A percentile compares a stretch with the other conserved stretches of the same genome.
Conservation (phyloP, 1,140 invertebrate genomes). For the Procambarus virginalis region DNA sequence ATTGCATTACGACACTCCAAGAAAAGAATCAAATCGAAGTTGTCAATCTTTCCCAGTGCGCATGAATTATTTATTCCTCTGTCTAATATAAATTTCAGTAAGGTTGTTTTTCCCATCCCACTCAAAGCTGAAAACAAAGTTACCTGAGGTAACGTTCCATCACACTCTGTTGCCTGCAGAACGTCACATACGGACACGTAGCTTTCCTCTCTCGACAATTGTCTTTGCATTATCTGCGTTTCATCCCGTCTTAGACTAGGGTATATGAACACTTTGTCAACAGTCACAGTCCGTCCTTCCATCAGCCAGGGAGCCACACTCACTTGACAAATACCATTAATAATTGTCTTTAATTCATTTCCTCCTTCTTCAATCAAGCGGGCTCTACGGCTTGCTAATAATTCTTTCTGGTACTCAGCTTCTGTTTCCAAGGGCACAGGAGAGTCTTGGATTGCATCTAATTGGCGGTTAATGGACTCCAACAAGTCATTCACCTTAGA, state of each 20-base stretch:
- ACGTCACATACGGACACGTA: slow-evolving; percentile 27
- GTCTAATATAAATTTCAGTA: slow-evolving; percentile 32
- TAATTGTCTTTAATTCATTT: slow-evolving; percentile 1
- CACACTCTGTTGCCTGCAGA: slow-evolving; percentile 33
- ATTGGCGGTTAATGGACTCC: background rate
- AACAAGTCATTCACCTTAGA: slow-evolving; percentile 1
- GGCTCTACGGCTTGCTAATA: slow-evolving; percentile 4
- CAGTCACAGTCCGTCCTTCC: slow-evolving; percentile 18
- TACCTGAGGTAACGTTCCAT: slow-evolving; percentile 32
- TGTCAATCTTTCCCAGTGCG: slow-evolving; percentile 10
- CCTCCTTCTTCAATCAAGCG: slow-evolving; percentile 31
- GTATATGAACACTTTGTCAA: slow-evolving; percentile 14
- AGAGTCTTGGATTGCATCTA: slow-evolving; percentile 46
- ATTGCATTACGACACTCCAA: slow-evolving; percentile 32
- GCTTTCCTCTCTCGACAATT: slow-evolving; percentile 29
- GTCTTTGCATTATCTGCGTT: slow-evolving; percentile 48
- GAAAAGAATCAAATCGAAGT: slow-evolving; percentile 31
- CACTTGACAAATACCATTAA: slow-evolving; percentile 14
- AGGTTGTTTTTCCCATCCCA: slow-evolving; percentile 51
- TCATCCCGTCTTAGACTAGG: slow-evolving; percentile 41
- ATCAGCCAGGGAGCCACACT: slow-evolving; percentile 46
- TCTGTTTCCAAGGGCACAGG: slow-evolving; percentile 41
- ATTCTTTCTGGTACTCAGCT: slow-evolving; percentile 45
- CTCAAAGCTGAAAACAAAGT: slow-evolving; percentile 33
- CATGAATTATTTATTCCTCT: background rate